Percentiles rank a stretch among this genome's conserved stretches.
Conservation (phyloP, 2,888 invertebrate genomes). For the Ornithoptera priamus region DNA sequence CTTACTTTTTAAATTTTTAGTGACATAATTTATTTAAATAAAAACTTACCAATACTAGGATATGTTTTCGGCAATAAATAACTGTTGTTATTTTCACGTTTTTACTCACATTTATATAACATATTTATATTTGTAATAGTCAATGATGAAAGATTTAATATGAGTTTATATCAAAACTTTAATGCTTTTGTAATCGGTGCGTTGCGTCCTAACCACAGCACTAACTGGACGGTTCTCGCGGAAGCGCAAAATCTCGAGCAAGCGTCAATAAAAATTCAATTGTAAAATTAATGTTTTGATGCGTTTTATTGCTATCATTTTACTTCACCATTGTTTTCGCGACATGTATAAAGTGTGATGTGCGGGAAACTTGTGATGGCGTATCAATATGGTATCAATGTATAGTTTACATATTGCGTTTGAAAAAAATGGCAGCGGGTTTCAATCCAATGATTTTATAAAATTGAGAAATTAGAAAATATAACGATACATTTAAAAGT, state of each 20-base stretch:
- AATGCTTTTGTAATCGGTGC: neutral
- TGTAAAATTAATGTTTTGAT: conserved; percentile 20
- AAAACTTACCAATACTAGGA: neutral
- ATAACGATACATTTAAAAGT: too few relatives aligned
- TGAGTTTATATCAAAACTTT: neutral
- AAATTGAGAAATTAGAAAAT: too few relatives aligned
- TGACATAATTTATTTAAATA: too few relatives aligned
- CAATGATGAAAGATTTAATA: neutral
- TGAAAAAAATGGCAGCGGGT: too few relatives aligned
- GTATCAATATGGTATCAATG: conserved; percentile 11
- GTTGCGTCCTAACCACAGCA: conserved; percentile 17
- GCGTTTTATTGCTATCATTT: conserved; percentile 13
- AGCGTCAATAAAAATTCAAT: conserved; percentile 25
- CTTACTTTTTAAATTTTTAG: too few relatives aligned
- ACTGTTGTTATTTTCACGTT: neutral
- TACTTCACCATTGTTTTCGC: conserved; percentile 32
- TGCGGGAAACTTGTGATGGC: conserved; percentile 44
- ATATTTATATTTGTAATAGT: neutral
- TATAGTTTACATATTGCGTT: too few relatives aligned
- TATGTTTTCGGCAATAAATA: neutral
- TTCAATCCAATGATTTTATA: too few relatives aligned
- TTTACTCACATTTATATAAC: neutral
- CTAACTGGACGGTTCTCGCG: conserved; percentile 20
- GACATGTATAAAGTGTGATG: conserved; percentile 41
- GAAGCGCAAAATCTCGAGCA: conserved; percentile 22